Evolutionary conservation across 2,797 vertebrate species (phyloP).

Genomic region (Chrysocyon brachyurus): DNA sequence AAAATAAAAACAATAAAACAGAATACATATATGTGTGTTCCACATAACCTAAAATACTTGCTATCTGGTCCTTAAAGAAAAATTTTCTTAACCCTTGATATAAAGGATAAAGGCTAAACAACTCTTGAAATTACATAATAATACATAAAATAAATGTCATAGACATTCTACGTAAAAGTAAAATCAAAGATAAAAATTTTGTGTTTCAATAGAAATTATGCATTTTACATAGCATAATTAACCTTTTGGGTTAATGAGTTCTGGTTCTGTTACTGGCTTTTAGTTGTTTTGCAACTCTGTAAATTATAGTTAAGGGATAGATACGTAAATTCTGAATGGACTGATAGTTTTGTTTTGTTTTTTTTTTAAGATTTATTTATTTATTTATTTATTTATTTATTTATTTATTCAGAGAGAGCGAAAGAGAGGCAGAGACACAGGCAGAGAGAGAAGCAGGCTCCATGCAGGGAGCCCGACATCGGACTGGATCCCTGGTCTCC

Average conservation of each 20-base stretch:
- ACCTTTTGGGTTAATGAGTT: neutral
- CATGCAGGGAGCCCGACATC: too few relatives aligned
- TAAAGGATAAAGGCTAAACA: slow-evolving; percentile 7
- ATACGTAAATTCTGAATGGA: neutral
- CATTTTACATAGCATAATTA: neutral
- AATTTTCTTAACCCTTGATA: neutral
- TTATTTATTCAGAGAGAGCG: too few relatives aligned
- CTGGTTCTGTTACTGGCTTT: neutral
- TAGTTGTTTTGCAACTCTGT: neutral
- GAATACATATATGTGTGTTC: neutral
- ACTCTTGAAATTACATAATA: neutral
- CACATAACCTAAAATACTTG: neutral
- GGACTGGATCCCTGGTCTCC: too few relatives aligned
- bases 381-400: too few relatives aligned
- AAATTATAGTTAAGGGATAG: neutral
- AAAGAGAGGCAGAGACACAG: too few relatives aligned
- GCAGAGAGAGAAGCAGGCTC: too few relatives aligned
- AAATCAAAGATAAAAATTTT: neutral
- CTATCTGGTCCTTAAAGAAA: neutral
- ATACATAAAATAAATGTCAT: neutral
- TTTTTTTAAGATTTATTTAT: too few relatives aligned
- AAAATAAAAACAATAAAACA: slow-evolving; percentile 31
- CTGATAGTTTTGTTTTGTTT: too few relatives aligned
- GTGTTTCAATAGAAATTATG: neutral
- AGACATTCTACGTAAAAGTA: slow-evolving; percentile 45